Conservation (phyloP, 2,888 invertebrate species). For the Clunio marinus region DNA sequence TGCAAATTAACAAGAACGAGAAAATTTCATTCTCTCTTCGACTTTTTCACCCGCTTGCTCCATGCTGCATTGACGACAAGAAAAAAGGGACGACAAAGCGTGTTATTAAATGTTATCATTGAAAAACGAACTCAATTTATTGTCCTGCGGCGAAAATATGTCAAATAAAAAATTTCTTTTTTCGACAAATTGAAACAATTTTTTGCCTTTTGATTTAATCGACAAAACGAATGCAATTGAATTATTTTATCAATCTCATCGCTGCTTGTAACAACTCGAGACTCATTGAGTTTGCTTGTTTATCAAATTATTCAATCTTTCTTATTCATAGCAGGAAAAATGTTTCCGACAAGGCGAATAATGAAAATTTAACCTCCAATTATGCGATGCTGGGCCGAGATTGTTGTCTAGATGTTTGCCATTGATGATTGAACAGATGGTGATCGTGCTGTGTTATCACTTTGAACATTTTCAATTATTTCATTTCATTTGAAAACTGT, state of each 20-base stretch:
- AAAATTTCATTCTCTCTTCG: neutral
- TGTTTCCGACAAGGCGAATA: neutral
- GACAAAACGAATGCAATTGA: constrained; percentile 34
- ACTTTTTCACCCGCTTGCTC: neutral
- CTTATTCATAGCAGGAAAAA: neutral
- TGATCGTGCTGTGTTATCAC: neutral
- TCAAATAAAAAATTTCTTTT: neutral
- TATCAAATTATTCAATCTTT: constrained; percentile 32
- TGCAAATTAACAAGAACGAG: neutral
- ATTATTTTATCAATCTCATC: constrained; percentile 32
- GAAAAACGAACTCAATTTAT: constrained; percentile 28
- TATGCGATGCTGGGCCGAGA: constrained; percentile 15
- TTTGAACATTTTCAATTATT: constrained; percentile 11
- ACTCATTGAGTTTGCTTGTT: constrained; percentile 4
- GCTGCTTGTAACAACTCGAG: constrained; percentile 9
- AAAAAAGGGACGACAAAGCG: constrained; percentile 8
- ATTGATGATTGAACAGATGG: neutral
- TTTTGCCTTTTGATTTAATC: constrained; percentile 38
- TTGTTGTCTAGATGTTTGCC: constrained; percentile 18
- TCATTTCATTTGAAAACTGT: constrained; percentile 7
- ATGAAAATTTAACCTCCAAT: constrained; percentile 33
- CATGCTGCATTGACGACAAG: neutral
- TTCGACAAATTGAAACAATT: constrained; percentile 24
- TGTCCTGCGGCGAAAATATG: constrained; percentile 38
- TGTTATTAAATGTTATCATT: neutral